Evolutionary conservation across 2,888 invertebrate genomes (phyloP).

Genomic region (Platycheirus rosarum): DNA sequence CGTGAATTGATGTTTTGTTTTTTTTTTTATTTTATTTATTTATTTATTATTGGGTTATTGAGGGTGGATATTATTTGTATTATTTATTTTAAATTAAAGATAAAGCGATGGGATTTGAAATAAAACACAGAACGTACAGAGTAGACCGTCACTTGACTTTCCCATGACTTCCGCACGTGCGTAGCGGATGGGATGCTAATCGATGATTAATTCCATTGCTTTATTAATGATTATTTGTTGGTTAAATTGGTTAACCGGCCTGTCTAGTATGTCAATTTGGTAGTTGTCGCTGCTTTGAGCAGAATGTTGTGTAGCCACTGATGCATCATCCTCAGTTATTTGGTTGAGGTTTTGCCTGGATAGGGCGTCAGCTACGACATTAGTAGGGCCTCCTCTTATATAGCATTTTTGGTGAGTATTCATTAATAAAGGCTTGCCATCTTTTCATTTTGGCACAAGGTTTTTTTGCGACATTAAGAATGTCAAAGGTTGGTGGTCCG

Average conservation of each 20-base stretch:
- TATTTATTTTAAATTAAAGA: too few species aligned
- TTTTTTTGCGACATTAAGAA: slow-evolving; percentile 65
- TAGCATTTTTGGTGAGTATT: slow-evolving; percentile 44
- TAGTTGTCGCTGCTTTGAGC: not conserved
- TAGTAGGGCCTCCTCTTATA: slow-evolving; percentile 61
- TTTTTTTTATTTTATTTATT: too few species aligned
- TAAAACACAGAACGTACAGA: too few species aligned
- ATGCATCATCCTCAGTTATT: slow-evolving; percentile 18
- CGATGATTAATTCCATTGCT: not conserved
- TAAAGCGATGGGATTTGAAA: too few species aligned
- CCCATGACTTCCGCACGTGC: too few species aligned
- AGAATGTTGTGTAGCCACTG: not conserved
- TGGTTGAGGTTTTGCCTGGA: slow-evolving; percentile 49
- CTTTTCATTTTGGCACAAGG: slow-evolving; percentile 60
- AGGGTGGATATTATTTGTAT: too few species aligned
- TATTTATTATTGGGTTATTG: too few species aligned
- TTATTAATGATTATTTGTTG: slow-evolving; percentile 9
- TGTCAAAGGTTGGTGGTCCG: slow-evolving; percentile 69
- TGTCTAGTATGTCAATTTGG: not conserved
- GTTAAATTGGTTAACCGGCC: not conserved
- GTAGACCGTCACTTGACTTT: not conserved
- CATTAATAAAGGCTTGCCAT: slow-evolving; percentile 62
- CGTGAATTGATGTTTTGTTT: too few species aligned
- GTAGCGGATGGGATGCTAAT: not conserved
- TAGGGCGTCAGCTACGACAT: slow-evolving; percentile 58